These are phyloP conservation scores for Cataglyphis livida DNA, from an alignment of 2,888 invertebrate species.

Conservation along the genomic window DNA sequence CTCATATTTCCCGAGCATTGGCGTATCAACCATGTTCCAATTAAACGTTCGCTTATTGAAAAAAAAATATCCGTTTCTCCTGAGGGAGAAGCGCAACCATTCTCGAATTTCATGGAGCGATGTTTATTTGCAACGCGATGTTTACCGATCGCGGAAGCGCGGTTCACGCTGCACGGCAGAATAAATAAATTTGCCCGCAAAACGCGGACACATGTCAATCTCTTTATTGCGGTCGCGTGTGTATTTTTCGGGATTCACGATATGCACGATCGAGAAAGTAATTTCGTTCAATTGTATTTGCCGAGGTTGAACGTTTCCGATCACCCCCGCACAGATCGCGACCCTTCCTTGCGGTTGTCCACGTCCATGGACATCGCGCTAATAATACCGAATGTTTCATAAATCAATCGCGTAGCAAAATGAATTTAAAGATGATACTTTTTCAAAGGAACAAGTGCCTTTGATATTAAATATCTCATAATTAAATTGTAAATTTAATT, in stretches of 20 bases:
- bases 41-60: constrained; percentile 39
- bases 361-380: constrained; percentile 3
- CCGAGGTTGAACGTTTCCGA: constrained; percentile 29
- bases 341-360: constrained; percentile 4
- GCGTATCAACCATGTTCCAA: constrained; percentile 25
- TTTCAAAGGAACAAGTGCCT: background rate
- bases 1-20: constrained; percentile 13
- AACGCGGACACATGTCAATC: constrained; percentile 25
- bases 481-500: background rate
- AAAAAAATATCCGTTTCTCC: constrained; percentile 44
- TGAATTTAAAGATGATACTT: background rate
- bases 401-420: background rate
- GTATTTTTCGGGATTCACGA: constrained; percentile 35
- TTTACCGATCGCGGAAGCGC: constrained; percentile 31
- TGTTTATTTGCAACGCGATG: constrained; percentile 47
- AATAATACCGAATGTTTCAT: background rate
- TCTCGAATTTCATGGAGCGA: constrained; percentile 35
- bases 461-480: background rate
- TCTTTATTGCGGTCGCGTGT: constrained; percentile 45
- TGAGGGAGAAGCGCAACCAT: background rate
- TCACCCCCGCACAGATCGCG: background rate
- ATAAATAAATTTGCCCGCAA: constrained; percentile 33
- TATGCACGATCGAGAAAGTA: constrained; percentile 35
- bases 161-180: background rate
- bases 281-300: constrained; percentile 36